Evolutionary conservation across 2,888 invertebrate species (phyloP), one percentile per base, ranked within the genome.

Genomic region (Heliconius ethilla): DNA sequence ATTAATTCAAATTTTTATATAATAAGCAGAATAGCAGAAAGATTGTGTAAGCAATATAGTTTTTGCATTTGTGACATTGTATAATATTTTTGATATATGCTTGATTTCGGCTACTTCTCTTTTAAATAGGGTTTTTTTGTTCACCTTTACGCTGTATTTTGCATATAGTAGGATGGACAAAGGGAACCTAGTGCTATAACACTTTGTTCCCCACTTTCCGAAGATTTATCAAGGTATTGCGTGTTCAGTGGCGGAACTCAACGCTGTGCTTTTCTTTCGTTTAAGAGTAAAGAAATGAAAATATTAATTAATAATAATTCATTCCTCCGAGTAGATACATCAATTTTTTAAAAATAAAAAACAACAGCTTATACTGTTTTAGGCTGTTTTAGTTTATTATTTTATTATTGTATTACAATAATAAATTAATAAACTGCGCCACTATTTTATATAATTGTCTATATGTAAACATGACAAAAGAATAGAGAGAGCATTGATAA

Each of bases 401-500:
- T n/a, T n/a, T n/a, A n/a, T n/a, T n/a, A n/a, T n/a, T n/a, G n/a
- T n/a, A n/a, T n/a, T n/a, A 59, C 9, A 59, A 59, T n/a, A 9
- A 9, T 9, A 59, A 59, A 59, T 59, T 10, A 59, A 10, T n/a
- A 3, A 63, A 69, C 25, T 69, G 69, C 67, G 40, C 6, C 37
- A 40, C n/a, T 40, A 67, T 40, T 40, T 59, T 9, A 18, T 10
- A 45, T 51, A 40, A 29, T 25, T 9, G 10, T 63, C 74, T 40
- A 63, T 22, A 63, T 63, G 40, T 40, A 29, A 45, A 63, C 11
- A 70, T 62, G 33, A 40, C 37, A 59, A 59, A 59, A 72, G 55
- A 75, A 70, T 72, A 33, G 70, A 59, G 62, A 45, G 70, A 79
- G 59, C 78, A 76, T 75, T 79, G 76, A 78, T 75, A 78, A 78